These are phyloP conservation scores for Drosophila demipolita DNA, from an alignment of 2,888 invertebrate genomes.

Conservation along the genomic window DNA sequence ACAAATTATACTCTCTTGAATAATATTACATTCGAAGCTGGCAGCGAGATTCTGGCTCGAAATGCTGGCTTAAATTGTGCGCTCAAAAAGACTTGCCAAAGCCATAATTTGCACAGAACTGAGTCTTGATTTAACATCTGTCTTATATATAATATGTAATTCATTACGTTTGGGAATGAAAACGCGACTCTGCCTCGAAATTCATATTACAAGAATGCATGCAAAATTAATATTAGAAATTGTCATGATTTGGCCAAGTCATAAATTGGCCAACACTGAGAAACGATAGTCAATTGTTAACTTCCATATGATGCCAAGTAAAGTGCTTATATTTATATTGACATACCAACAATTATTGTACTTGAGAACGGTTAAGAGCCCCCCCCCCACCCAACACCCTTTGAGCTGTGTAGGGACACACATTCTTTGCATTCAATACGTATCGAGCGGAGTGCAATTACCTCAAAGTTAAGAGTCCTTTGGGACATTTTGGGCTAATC, in stretches of 20 bases:
- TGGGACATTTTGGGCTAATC: constrained; percentile 48
- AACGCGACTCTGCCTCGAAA: background rate
- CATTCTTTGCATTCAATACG: constrained; percentile 24
- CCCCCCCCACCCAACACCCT: background rate
- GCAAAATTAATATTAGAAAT: background rate
- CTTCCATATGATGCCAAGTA: background rate
- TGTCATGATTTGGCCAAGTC: background rate
- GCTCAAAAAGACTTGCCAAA: no score
- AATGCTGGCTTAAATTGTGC: no score
- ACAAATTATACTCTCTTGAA: background rate
- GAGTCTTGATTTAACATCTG: background rate
- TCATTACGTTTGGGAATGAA: background rate
- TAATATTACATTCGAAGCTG: no score
- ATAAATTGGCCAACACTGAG: background rate
- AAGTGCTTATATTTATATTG: background rate
- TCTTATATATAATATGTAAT: background rate
- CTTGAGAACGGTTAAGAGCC: background rate
- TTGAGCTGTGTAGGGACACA: background rate
- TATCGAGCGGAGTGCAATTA: constrained; percentile 18
- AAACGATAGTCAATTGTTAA: background rate
- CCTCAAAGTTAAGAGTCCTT: constrained; percentile 42
- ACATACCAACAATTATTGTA: background rate
- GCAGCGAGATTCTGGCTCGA: no score
- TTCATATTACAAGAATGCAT: background rate
- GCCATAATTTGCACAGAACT: background rate